Evolutionary conservation across 2,113 vertebrate species (phyloP).

Genomic region (Urocolius indicus): DNA sequence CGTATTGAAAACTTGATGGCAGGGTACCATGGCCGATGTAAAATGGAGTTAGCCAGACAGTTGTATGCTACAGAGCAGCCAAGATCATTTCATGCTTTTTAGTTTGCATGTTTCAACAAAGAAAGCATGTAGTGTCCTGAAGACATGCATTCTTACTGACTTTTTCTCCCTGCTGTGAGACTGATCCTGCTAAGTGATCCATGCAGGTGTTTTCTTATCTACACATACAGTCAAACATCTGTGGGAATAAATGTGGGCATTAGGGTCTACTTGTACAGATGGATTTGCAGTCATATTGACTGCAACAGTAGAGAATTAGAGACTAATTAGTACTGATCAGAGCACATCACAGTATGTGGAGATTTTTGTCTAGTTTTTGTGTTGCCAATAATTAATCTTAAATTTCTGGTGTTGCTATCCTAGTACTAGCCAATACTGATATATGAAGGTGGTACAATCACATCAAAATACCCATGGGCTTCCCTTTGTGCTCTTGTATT

Average conservation of each 20-base stretch:
- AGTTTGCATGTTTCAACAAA: conserved; percentile 45
- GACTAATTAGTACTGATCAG: neutral
- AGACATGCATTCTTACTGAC: conserved; percentile 61
- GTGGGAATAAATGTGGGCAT: neutral
- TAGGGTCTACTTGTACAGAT: neutral
- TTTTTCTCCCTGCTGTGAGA: conserved; percentile 46
- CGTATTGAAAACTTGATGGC: neutral
- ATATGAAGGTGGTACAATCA: neutral
- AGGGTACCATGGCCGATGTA: conserved; percentile 7
- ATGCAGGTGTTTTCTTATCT: conserved; percentile 61
- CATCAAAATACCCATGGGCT: neutral
- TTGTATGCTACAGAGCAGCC: conserved; percentile 14
- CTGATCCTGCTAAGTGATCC: conserved; percentile 54
- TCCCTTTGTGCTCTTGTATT: neutral
- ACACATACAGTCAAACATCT: neutral
- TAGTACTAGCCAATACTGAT: neutral
- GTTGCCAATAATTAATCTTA: neutral
- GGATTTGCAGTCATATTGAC: neutral
- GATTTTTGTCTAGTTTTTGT: neutral
- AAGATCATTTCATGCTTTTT: conserved; percentile 36
- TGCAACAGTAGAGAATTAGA: neutral
- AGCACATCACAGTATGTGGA: neutral
- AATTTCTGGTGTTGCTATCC: neutral
- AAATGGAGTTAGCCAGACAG: conserved; percentile 13
- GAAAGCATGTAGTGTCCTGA: conserved; percentile 61